Percentiles rank a stretch among this genome's conserved stretches.
These are phyloP conservation scores for Toxostoma redivivum DNA, from an alignment of 2,113 vertebrate genomes.

Conservation along the genomic window DNA sequence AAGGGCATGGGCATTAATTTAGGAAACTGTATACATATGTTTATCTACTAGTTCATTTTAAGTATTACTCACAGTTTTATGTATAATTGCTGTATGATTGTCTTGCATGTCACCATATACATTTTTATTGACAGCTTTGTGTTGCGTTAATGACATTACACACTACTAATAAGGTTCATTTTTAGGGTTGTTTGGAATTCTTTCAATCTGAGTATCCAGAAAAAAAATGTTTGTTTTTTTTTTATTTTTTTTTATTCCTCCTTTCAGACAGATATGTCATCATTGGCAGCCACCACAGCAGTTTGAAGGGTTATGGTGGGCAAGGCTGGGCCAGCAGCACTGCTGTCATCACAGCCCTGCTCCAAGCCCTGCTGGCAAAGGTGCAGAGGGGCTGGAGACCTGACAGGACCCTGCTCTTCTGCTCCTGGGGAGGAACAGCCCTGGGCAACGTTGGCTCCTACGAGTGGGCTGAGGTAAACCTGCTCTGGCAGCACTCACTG, in stretches of 20 bases:
- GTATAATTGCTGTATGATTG: background rate
- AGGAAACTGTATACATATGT: background rate
- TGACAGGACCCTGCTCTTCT: slow-evolving; percentile 85
- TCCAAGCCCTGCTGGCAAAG: slow-evolving; percentile 78
- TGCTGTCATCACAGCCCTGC: slow-evolving; percentile 83
- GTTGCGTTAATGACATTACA: background rate
- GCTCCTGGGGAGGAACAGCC: slow-evolving; percentile 86
- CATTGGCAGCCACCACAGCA: slow-evolving; percentile 82
- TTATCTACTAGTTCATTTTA: background rate
- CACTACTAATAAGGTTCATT: background rate
- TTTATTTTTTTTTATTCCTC: background rate
- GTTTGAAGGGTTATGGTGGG: slow-evolving; percentile 35
- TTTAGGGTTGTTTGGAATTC: background rate
- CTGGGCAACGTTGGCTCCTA: slow-evolving; percentile 89
- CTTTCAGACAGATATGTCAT: slow-evolving; percentile 86
- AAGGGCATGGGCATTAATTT: background rate
- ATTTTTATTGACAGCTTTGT: background rate
- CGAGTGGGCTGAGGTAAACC: slow-evolving; percentile 92
- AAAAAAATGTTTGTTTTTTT: background rate
- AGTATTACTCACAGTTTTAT: background rate
- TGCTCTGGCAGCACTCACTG: background rate
- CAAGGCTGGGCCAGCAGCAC: slow-evolving; percentile 80
- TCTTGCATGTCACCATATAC: background rate
- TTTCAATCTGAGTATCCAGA: background rate
- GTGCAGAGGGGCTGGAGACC: slow-evolving; percentile 85